phyloP scores from a whole-genome alignment of 1,140 invertebrate species.

The Caenorhabditis latens region DNA sequence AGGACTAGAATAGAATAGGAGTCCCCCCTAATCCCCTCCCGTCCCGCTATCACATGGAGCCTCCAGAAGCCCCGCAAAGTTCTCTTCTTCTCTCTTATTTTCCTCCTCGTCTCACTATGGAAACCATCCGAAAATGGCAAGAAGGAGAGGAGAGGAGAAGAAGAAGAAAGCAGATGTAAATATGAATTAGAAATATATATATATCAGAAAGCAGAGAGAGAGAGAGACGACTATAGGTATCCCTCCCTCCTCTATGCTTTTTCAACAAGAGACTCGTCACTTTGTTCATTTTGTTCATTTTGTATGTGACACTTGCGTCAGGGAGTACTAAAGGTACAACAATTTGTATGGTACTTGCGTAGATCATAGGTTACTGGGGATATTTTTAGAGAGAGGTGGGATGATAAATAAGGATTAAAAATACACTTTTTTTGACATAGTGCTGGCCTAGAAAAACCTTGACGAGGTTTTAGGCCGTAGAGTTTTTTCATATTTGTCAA shows the following conservation, averaged over 20 bases:
- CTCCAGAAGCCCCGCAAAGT: conserved; percentile 8
- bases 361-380: no score
- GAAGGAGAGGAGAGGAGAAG: background rate
- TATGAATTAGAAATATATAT: conserved; percentile 42
- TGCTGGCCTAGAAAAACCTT: no score
- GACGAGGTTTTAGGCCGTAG: no score
- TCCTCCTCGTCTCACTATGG: background rate
- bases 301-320: no score
- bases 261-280: no score
- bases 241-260: background rate
- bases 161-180: conserved; percentile 22
- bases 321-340: no score
- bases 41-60: background rate
- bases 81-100: background rate
- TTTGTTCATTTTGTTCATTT: no score
- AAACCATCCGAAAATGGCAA: background rate
- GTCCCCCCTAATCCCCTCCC: background rate
- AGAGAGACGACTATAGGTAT: background rate
- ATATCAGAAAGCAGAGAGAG: background rate
- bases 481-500: no score
- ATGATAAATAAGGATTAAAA: no score
- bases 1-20: background rate
- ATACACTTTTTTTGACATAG: no score
- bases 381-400: no score
- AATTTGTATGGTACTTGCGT: no score